phyloP scores from a whole-genome alignment of 1,140 invertebrate species.

The Drosophila subpulchrella region DNA sequence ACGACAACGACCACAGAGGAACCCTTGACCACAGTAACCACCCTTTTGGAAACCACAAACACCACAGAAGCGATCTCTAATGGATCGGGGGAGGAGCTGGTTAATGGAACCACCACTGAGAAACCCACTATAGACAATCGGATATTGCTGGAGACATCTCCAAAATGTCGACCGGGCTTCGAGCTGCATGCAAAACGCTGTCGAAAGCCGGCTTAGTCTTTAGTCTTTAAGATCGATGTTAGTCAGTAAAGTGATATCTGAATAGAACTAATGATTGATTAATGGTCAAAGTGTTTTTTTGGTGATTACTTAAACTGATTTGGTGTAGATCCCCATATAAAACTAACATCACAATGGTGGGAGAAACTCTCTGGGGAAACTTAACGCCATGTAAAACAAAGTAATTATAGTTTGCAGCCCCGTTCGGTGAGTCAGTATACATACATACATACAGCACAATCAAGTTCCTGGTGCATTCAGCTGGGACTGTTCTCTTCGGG shows the following conservation, averaged over 20 bases:
- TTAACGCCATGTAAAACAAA: conserved; percentile 3
- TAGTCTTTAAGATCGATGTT: conserved; percentile 16
- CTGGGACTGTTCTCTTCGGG: neutral
- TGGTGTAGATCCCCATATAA: conserved; percentile 11
- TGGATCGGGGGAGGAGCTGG: conserved; percentile 14
- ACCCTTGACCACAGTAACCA: neutral
- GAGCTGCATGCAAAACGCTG: conserved; percentile 54
- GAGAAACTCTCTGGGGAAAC: conserved; percentile 26
- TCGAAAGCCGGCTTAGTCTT: conserved; percentile 45
- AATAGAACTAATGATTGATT: conserved; percentile 12
- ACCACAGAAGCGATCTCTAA: neutral
- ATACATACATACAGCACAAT: too few species aligned
- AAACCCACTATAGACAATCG: conserved; percentile 48
- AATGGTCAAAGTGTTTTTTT: neutral
- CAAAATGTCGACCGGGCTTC: conserved; percentile 37
- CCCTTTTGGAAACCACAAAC: neutral
- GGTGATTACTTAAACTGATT: conserved; percentile 16
- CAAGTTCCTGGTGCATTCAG: conserved; percentile 5
- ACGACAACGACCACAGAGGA: neutral
- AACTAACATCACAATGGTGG: conserved; percentile 4
- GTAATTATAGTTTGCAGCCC: conserved; percentile 21
- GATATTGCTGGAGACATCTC: conserved; percentile 52
- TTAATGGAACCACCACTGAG: conserved; percentile 12
- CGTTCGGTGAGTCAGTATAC: conserved; percentile 19
- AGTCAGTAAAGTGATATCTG: conserved; percentile 35